Conservation (phyloP, 2,888 invertebrate species). For the Calliphora vomitoria region DNA sequence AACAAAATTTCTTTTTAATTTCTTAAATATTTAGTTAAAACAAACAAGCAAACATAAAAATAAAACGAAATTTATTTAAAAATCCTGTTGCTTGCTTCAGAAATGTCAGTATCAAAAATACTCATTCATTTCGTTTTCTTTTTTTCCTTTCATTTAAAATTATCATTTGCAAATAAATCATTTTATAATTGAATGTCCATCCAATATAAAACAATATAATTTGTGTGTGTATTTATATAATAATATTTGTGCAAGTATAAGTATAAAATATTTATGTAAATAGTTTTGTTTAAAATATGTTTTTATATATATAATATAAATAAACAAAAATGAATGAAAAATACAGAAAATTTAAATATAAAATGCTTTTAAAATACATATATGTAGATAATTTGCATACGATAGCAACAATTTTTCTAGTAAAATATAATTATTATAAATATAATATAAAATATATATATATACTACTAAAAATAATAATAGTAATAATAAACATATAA, state of each 20-base stretch:
- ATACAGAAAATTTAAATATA: conserved; percentile 11
- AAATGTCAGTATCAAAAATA: background rate
- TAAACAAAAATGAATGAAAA: background rate
- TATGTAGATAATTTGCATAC: conserved; percentile 58
- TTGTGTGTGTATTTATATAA: conserved; percentile 27
- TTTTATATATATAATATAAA: background rate
- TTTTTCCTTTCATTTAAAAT: conserved; percentile 4
- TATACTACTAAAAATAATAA: background rate
- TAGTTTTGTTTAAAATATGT: conserved; percentile 19
- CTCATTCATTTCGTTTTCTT: background rate
- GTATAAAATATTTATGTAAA: conserved; percentile 36
- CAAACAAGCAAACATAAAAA: background rate
- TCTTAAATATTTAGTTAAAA: background rate
- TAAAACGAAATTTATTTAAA: background rate
- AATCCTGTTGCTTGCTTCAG: background rate
- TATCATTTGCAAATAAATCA: conserved; percentile 54
- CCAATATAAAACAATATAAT: conserved; percentile 38
- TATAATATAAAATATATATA: conserved; percentile 10
- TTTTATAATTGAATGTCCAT: conserved; percentile 57
- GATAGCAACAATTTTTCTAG: conserved; percentile 41
- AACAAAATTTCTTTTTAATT: background rate
- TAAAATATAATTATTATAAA: conserved; percentile 19
- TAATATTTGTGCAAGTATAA: background rate
- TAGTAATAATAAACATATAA: background rate
- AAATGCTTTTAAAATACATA: conserved; percentile 49